These are phyloP conservation scores for Neolamprologus hecqui DNA, from an alignment of 2,113 vertebrate genomes.

Conservation along the genomic window DNA sequence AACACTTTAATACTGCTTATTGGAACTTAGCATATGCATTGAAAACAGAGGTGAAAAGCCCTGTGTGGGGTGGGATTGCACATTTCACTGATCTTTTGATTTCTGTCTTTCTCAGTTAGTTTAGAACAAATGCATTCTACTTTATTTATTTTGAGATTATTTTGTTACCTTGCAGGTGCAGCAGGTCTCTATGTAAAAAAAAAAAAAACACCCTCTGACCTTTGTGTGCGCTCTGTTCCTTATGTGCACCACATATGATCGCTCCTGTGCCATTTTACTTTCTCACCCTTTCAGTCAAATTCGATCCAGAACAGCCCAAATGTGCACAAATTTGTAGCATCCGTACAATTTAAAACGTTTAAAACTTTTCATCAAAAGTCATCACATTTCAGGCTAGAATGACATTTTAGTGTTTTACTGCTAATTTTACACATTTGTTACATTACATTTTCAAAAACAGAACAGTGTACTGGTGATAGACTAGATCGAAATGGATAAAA, in stretches of 20 bases:
- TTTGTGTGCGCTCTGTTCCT: neutral
- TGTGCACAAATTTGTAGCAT: neutral
- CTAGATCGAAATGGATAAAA: neutral
- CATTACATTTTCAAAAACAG: neutral
- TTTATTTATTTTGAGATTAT: neutral
- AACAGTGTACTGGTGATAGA: neutral
- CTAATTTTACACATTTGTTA: neutral
- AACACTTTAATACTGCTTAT: neutral
- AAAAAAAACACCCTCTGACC: fast-evolving
- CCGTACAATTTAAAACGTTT: neutral
- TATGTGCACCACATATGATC: neutral
- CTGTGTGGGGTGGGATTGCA: neutral
- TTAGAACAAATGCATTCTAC: neutral
- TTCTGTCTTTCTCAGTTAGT: neutral
- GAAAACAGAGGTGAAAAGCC: neutral
- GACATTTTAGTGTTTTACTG: neutral
- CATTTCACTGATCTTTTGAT: neutral
- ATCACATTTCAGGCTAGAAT: neutral
- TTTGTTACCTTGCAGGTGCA: neutral
- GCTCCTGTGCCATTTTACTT: neutral
- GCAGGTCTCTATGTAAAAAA: neutral
- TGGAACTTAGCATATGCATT: neutral
- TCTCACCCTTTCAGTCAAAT: neutral
- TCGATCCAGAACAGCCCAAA: neutral
- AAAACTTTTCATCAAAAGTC: neutral